These are phyloP conservation scores for Conchocele bisecta DNA, from an alignment of 2,888 invertebrate species.

Conservation along the genomic window DNA sequence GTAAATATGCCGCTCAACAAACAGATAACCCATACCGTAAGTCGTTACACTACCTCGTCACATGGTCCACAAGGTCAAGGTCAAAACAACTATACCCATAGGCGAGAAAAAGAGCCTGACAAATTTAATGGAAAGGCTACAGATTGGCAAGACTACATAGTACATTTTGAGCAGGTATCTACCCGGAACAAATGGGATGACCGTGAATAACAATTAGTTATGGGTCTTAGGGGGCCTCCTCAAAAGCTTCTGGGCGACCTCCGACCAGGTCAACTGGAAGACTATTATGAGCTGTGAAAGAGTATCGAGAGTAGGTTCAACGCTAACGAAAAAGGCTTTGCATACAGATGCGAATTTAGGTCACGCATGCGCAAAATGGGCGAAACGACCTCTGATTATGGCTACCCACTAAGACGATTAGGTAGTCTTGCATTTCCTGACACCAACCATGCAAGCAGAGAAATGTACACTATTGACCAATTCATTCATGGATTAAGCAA, in stretches of 20 bases:
- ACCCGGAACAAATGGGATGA: conserved; percentile 9
- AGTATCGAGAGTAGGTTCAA: conserved; percentile 1
- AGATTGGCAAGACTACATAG: conserved; percentile 16
- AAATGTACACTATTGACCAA: conserved; percentile 10
- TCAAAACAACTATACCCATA: too few relatives aligned
- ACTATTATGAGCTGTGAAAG: conserved; percentile 7
- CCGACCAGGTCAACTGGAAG: neutral
- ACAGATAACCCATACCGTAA: too few relatives aligned
- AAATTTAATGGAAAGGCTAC: conserved; percentile 14
- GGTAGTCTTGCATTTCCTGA: conserved; percentile 7
- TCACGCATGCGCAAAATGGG: neutral
- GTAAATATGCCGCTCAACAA: too few relatives aligned
- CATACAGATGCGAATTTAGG: conserved; percentile 15
- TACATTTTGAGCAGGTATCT: conserved; percentile 19
- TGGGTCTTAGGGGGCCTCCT: conserved; percentile 10
- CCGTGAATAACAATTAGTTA: conserved; percentile 9
- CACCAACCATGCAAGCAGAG: neutral
- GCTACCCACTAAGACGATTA: conserved; percentile 5
- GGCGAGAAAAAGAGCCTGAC: conserved; percentile 4
- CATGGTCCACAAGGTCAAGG: too few relatives aligned
- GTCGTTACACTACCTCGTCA: too few relatives aligned
- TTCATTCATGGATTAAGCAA: conserved; percentile 1
- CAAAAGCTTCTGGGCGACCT: conserved; percentile 19
- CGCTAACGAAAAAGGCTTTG: conserved; percentile 6
- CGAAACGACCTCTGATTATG: conserved; percentile 16